Conservation (phyloP, 2,113 vertebrate species). For the Syngnathus scovelli region DNA sequence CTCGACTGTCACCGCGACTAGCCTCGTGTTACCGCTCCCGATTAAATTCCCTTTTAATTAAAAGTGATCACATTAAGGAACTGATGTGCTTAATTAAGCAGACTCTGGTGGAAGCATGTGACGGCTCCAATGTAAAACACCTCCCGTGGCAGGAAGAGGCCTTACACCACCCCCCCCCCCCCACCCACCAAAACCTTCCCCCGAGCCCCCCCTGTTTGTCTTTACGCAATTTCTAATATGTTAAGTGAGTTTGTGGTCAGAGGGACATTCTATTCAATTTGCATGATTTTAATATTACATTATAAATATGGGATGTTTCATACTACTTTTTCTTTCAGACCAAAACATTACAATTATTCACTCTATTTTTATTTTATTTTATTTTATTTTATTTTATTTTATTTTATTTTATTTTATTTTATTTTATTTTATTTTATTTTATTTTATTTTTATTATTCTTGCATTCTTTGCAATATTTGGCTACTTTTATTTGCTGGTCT, state of each 20-base stretch:
- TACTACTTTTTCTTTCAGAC: no score
- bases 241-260: background rate
- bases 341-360: no score
- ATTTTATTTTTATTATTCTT: no score
- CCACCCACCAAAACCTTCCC: background rate
- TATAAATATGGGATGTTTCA: no score
- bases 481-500: background rate
- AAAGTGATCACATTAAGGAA: constrained; percentile 99
- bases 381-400: no score
- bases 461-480: no score
- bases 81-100: constrained; percentile 99
- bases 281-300: background rate
- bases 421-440: no score
- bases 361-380: no score
- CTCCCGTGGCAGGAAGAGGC: constrained; percentile 53
- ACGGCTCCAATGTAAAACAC: constrained; percentile 79
- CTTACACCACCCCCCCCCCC: no score
- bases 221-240: constrained; percentile 2
- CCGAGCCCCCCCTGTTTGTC: background rate
- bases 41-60: constrained; percentile 99
- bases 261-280: constrained; percentile 11
- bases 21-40: constrained; percentile 72
- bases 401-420: no score
- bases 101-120: constrained; percentile 84
- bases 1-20: constrained; percentile 36